Percentiles rank a stretch among this genome's conserved stretches.
Evolutionary conservation across 2,113 vertebrate genomes (phyloP).

Genomic region (Phaethon lepturus): DNA sequence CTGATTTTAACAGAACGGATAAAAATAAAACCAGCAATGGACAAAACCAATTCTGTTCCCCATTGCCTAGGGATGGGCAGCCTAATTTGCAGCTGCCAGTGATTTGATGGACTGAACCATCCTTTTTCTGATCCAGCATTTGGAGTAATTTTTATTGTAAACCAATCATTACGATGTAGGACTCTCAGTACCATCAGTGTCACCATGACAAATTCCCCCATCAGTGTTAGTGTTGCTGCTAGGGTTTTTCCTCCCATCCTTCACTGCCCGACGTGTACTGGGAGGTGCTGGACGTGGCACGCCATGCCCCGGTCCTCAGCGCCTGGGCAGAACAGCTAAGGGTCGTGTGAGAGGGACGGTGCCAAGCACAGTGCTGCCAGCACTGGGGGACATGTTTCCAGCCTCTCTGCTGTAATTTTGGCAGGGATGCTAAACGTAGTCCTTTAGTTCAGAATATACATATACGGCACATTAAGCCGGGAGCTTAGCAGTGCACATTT

Average conservation of each 20-base stretch:
- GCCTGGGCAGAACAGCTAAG: not conserved
- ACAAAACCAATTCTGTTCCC: constrained; percentile 64
- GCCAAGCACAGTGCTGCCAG: not conserved
- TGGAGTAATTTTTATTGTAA: constrained; percentile 58
- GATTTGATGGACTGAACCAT: constrained; percentile 60
- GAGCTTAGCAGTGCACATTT: not conserved
- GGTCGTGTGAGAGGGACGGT: not conserved
- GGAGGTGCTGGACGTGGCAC: not conserved
- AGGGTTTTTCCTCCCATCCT: not conserved
- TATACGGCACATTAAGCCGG: not conserved
- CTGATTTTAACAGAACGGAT: constrained; percentile 43
- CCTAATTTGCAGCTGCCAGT: constrained; percentile 70
- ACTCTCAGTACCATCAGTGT: constrained; percentile 36
- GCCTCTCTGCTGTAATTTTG: not conserved
- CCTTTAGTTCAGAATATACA: not conserved
- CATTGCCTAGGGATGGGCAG: constrained; percentile 68
- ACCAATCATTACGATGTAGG: constrained; percentile 35
- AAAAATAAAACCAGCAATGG: constrained; percentile 57
- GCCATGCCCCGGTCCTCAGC: not conserved
- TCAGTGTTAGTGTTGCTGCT: not conserved
- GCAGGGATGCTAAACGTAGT: not conserved
- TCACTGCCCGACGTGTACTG: not conserved
- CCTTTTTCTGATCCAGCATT: constrained; percentile 45
- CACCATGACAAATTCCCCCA: constrained; percentile 49
- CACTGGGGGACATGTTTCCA: not conserved